Evolutionary conservation across 2,888 invertebrate species (phyloP).

Genomic region (Luperina testacea): DNA sequence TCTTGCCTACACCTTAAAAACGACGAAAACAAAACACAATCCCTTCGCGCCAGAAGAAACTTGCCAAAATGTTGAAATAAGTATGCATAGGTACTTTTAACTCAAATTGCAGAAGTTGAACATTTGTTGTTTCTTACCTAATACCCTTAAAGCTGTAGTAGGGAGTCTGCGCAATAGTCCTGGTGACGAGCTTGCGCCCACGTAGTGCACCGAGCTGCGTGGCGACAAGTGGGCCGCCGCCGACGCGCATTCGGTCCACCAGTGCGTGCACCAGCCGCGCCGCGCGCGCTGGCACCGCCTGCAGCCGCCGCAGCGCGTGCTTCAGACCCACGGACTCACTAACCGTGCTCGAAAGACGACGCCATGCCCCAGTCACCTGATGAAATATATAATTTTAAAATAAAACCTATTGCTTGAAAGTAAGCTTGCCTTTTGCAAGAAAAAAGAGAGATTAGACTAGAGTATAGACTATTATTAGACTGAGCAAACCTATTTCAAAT

Average conservation of each 20-base stretch:
- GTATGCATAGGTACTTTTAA: background rate
- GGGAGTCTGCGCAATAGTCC: conserved; percentile 82
- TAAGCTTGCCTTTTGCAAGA: background rate
- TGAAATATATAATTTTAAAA: background rate
- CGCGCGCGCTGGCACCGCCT: conserved; percentile 86
- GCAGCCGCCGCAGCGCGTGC: conserved; percentile 85
- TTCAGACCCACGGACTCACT: conserved; percentile 88
- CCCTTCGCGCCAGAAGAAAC: background rate
- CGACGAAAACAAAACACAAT: too few relatives aligned
- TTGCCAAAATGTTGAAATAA: background rate
- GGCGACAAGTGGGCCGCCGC: conserved; percentile 85
- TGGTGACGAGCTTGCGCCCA: conserved; percentile 83
- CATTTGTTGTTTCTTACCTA: conserved; percentile 73
- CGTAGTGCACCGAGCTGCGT: conserved; percentile 83
- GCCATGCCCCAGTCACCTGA: conserved; percentile 88
- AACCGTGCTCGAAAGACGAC: conserved; percentile 85
- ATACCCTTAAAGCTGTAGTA: conserved; percentile 89
- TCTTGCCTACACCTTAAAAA: too few relatives aligned
- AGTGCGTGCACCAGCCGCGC: conserved; percentile 87
- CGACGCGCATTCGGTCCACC: conserved; percentile 88
- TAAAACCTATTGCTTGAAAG: background rate
- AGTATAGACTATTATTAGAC: too few relatives aligned
- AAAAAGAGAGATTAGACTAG: too few relatives aligned
- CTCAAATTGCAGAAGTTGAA: background rate
- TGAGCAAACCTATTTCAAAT: too few relatives aligned